Evolutionary conservation across 2,888 invertebrate genomes (phyloP), one percentile per base, ranked within the genome.

Genomic region (Cheilosia vulpina): DNA sequence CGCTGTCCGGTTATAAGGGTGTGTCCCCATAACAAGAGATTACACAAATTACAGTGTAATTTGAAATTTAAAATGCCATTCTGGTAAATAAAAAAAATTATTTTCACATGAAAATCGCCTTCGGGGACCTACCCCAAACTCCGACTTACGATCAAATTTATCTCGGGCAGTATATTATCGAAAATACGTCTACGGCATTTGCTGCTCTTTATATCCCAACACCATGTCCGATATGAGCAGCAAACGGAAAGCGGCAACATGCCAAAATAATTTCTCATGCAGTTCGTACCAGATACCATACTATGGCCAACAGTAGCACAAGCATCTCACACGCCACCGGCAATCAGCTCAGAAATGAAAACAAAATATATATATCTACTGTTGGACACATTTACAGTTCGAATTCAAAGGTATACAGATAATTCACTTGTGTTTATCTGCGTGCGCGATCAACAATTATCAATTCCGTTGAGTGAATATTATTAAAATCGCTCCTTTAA

Each of bases 261-360:
- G 83, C 83, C 83, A 83, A 83, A 83, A 63, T 63, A 50, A 73
- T 68, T 78, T 78, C 57, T 73, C 62, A 68, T 68, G 4, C 58
- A 38, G 11, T 58, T 17, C 24, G 21, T 17, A 57, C 24, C 6
- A 6, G 27, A 5, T 38, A 43, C 34, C 45, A n/a, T n/a, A 38
- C 38, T 17, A 24, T 47, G 17, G 31, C n/a, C 55, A 31, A 58
- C 57, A 60, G 75, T 43, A 68, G 65, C n/a, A 52, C 13, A 72
- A 57, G 34, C 62, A 66, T 53, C 71, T 34, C 45, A 55, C 62
- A 65, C 53, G 43, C 19, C 57, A 62, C 52, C 50, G 34, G 43
- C 65, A 66, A 60, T 65, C 60, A 55, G 27, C 43, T 73, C 43
- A 17, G 50, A 66, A 69, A 71, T 47, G 34, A 71, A 71, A 77